Evolutionary conservation across 2,888 invertebrate genomes (phyloP).

Genomic region (Perdita meconis): DNA sequence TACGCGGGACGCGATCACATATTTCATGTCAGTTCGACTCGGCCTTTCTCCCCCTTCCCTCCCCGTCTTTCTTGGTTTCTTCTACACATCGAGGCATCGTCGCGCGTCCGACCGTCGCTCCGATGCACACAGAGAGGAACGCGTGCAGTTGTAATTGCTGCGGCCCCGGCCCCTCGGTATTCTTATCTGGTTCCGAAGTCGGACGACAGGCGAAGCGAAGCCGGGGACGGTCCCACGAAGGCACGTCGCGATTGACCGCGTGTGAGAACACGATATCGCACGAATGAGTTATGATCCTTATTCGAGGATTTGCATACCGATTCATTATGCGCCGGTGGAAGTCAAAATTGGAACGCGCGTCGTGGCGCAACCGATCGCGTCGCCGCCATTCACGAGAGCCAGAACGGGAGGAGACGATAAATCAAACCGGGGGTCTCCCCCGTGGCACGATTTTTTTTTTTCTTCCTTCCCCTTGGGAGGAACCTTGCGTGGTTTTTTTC

Average conservation of each 20-base stretch:
- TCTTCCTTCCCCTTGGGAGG: too few species aligned
- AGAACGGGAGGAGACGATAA: constrained; percentile 64
- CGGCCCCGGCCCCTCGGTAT: constrained; percentile 62
- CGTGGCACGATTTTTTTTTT: constrained; percentile 41
- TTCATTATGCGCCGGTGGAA: constrained; percentile 73
- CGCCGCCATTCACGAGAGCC: constrained; percentile 49
- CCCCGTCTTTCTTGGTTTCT: too few species aligned
- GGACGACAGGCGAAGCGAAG: constrained; percentile 35
- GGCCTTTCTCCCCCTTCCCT: constrained; percentile 37
- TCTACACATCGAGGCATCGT: constrained; percentile 43
- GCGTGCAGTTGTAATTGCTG: constrained; percentile 69
- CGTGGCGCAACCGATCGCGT: constrained; percentile 69
- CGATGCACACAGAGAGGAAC: constrained; percentile 9
- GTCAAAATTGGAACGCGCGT: constrained; percentile 73
- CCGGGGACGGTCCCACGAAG: constrained; percentile 59
- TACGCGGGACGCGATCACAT: constrained; percentile 72
- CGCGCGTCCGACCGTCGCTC: constrained; percentile 20
- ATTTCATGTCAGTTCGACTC: constrained; percentile 77
- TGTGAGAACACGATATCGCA: constrained; percentile 76
- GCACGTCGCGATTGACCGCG: constrained; percentile 72
- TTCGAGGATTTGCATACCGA: constrained; percentile 76
- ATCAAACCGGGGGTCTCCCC: constrained; percentile 66
- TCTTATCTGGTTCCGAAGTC: constrained; percentile 67
- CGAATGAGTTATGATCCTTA: constrained; percentile 77
- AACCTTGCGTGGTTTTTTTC: not conserved